These are phyloP conservation scores for Fragum fragum DNA, from an alignment of 2,888 invertebrate species.

Conservation along the genomic window DNA sequence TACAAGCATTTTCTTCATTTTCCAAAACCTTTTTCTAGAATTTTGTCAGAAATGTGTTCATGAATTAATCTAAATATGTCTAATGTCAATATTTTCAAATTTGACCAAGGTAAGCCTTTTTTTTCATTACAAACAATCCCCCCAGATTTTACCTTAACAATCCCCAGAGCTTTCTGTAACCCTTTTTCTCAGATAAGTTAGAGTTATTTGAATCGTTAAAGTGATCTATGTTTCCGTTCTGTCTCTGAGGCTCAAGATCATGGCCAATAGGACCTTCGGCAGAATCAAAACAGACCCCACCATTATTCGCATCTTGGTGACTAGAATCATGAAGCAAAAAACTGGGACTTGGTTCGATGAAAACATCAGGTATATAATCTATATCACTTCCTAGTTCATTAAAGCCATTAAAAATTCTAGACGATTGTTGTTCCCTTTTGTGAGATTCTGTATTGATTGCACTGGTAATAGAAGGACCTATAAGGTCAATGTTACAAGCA, in stretches of 20 bases:
- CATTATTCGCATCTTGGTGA: conserved; percentile 1
- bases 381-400: conserved; percentile 7
- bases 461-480: not conserved
- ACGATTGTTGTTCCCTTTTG: not conserved
- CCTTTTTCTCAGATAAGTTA: not conserved
- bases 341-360: not conserved
- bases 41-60: too few species aligned
- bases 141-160: conserved; percentile 5
- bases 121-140: too few species aligned
- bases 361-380: not conserved
- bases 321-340: not conserved
- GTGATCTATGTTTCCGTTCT: not conserved
- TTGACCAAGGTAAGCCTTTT: too few species aligned
- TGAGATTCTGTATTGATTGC: not conserved
- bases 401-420: not conserved
- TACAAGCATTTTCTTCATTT: too few species aligned
- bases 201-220: not conserved
- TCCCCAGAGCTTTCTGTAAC: conserved; percentile 10
- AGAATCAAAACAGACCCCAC: not conserved
- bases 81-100: too few species aligned
- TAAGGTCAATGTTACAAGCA: not conserved
- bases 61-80: too few species aligned
- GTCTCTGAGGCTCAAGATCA: not conserved
- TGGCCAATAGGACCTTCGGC: not conserved
- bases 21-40: too few species aligned